phyloP scores from a whole-genome alignment of 1,140 invertebrate genomes.

The Helicoverpa armigera region DNA sequence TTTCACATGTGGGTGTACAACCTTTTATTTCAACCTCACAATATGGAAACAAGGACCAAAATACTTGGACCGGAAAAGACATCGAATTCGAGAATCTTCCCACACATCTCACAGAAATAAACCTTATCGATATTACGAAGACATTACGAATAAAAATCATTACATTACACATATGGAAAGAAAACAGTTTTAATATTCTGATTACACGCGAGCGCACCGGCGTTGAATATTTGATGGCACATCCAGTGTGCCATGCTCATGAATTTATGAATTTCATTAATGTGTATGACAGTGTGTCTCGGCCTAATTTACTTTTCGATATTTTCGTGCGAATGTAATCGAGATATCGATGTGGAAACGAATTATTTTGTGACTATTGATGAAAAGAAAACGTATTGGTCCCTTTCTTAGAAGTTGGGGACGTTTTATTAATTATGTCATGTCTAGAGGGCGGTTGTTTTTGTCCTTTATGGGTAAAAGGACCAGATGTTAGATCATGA shows the following conservation, averaged over 20 bases:
- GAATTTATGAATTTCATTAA: slow-evolving; percentile 73
- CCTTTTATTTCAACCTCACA: background rate
- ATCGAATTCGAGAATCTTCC: background rate
- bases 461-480: background rate
- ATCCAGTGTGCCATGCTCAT: slow-evolving; percentile 62
- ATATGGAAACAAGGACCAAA: background rate
- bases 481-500: background rate
- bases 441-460: background rate
- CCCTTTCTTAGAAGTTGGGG: background rate
- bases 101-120: background rate
- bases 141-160: slow-evolving; percentile 41
- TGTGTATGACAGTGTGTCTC: slow-evolving; percentile 45
- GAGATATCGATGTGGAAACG: slow-evolving; percentile 29
- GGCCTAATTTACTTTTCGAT: slow-evolving; percentile 47
- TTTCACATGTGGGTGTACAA: no score
- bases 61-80: background rate
- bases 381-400: background rate
- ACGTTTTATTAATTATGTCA: slow-evolving; percentile 2
- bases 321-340: slow-evolving; percentile 33
- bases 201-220: slow-evolving; percentile 52
- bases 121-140: slow-evolving; percentile 11
- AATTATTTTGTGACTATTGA: background rate
- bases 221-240: slow-evolving; percentile 63
- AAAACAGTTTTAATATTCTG: slow-evolving; percentile 71
- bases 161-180: slow-evolving; percentile 54